These are phyloP conservation scores for Agraylea sexmaculata DNA, from an alignment of 1,140 invertebrate species.

Conservation along the genomic window DNA sequence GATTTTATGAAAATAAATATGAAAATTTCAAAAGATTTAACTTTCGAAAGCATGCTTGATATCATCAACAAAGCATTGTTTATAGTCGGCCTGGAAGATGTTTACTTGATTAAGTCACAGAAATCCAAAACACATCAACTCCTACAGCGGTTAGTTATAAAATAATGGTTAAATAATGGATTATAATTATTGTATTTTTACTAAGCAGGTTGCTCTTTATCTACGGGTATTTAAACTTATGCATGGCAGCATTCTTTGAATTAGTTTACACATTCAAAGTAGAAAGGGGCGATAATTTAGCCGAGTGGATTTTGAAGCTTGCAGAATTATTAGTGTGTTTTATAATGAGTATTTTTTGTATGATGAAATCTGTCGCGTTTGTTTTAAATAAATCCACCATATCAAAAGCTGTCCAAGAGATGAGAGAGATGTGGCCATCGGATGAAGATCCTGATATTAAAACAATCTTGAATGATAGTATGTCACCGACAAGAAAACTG, in stretches of 20 bases:
- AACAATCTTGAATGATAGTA: conserved; percentile 5
- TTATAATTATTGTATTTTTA: no score
- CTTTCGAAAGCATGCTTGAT: conserved; percentile 11
- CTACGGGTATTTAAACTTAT: no score
- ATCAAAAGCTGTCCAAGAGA: conserved; percentile 5
- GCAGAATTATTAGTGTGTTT: conserved; percentile 15
- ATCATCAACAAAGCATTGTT: conserved; percentile 15
- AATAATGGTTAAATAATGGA: no score
- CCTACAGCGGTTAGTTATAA: conserved; percentile 9
- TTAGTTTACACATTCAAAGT: no score
- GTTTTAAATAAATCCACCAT: conserved; percentile 7
- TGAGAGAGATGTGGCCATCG: conserved; percentile 12
- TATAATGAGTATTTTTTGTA: conserved; percentile 8
- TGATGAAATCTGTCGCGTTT: conserved; percentile 9
- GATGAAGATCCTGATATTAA: conserved; percentile 1
- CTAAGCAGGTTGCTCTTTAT: no score
- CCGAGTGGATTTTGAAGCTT: conserved; percentile 6
- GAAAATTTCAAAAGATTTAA: no score
- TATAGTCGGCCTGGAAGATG: conserved; percentile 10
- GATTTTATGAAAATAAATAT: no score
- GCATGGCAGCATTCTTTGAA: no score
- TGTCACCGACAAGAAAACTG: conserved; percentile 11
- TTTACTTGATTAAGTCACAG: conserved; percentile 8
- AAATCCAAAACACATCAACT: background rate
- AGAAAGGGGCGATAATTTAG: no score